Conservation (phyloP, 53 echinoderm and acorn worm genomes). For the Henricia sp. region DNA sequence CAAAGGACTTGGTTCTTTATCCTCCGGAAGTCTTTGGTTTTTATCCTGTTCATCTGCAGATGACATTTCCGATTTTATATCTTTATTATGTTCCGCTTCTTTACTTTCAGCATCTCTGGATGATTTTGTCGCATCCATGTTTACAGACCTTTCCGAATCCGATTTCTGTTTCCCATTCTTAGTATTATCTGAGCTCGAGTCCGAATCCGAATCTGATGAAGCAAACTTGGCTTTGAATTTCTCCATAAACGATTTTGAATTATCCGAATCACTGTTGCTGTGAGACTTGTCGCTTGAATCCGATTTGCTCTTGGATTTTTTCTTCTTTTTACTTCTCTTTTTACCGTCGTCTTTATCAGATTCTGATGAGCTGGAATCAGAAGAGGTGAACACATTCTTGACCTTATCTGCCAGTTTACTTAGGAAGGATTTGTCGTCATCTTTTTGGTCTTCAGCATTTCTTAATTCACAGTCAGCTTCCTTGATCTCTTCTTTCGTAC, state of each 20-base stretch:
- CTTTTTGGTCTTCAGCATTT: not conserved
- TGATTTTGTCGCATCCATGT: constrained; percentile 7
- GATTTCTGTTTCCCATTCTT: not conserved
- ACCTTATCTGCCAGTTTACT: constrained; percentile 20
- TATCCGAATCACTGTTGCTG: constrained; percentile 1
- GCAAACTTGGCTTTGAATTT: constrained; percentile 28
- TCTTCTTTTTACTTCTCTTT: constrained; percentile 10
- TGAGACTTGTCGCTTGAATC: not conserved
- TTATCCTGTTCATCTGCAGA: constrained; percentile 27
- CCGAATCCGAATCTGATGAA: constrained; percentile 32
- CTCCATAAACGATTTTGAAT: constrained; percentile 12
- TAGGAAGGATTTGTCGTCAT: constrained; percentile 8
- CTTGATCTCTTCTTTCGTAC: not conserved
- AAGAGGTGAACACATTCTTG: constrained; percentile 22
- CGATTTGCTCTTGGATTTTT: not conserved
- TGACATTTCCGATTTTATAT: not conserved
- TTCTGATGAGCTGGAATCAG: constrained; percentile 29
- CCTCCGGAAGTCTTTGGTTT: constrained; percentile 23
- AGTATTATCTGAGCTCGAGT: not conserved
- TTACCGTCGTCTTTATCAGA: constrained; percentile 13
- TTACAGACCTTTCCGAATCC: not conserved
- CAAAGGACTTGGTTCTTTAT: too few species aligned
- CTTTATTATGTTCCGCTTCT: not conserved
- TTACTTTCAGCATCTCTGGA: constrained; percentile 2
- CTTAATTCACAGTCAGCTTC: not conserved